Evolutionary conservation across 2,113 vertebrate genomes (phyloP).

Genomic region (Antennarius striatus): DNA sequence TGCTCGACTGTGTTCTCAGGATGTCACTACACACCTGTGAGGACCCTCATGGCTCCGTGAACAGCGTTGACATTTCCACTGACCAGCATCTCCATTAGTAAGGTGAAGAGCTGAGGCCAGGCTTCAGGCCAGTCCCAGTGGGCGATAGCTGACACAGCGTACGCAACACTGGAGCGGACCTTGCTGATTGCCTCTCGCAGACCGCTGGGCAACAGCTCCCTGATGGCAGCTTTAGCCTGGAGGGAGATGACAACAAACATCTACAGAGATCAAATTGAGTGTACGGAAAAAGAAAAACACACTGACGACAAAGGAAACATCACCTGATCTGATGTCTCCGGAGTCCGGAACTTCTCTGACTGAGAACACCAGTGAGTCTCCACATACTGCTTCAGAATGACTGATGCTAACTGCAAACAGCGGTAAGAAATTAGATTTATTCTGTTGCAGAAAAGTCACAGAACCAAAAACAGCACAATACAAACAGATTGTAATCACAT

Average conservation of each 20-base stretch:
- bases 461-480: background rate
- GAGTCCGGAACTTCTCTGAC: constrained; percentile 96
- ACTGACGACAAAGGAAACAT: background rate
- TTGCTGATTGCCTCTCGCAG: constrained; percentile 96
- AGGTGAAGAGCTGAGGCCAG: constrained; percentile 95
- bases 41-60: constrained; percentile 97
- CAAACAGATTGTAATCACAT: background rate
- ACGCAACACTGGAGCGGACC: constrained; percentile 96
- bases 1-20: background rate
- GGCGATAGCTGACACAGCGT: constrained; percentile 96
- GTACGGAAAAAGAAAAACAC: background rate
- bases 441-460: background rate
- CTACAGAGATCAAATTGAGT: background rate
- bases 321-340: constrained; percentile 97
- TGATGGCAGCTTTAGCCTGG: constrained; percentile 93
- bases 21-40: constrained; percentile 84
- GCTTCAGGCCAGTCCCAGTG: constrained; percentile 99
- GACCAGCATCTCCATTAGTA: constrained; percentile 98
- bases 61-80: constrained; percentile 93
- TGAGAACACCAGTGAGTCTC: constrained; percentile 98
- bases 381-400: constrained; percentile 98
- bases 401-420: constrained; percentile 88
- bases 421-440: background rate
- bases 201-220: constrained; percentile 91
- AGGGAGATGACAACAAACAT: background rate